phyloP scores from a whole-genome alignment of 2,888 invertebrate species.

The Coronaproctus castanopsis region DNA sequence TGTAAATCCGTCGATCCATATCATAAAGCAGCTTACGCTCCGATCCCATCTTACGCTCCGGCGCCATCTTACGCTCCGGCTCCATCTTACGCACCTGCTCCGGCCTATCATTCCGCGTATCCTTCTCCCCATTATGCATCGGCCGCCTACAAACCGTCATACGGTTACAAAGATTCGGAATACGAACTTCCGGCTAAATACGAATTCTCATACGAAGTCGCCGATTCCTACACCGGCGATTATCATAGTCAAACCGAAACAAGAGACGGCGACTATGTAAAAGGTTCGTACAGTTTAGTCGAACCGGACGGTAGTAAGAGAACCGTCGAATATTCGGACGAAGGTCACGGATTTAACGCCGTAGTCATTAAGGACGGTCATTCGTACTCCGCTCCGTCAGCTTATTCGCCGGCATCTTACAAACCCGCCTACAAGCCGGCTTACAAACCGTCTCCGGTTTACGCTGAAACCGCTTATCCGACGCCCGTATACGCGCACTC shows the following conservation, averaged over 20 bases:
- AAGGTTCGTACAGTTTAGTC: conserved; percentile 16
- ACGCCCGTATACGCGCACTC: no score
- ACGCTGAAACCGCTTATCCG: no score
- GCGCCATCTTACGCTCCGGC: conserved; percentile 4
- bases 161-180: no score
- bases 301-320: conserved; percentile 19
- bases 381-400: conserved; percentile 9
- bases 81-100: conserved; percentile 8
- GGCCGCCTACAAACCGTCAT: conserved; percentile 8
- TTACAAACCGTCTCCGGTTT: no score
- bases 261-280: conserved; percentile 19
- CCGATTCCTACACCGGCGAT: conserved; percentile 20
- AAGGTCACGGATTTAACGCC: conserved; percentile 18
- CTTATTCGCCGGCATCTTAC: conserved; percentile 14
- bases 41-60: no score
- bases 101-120: conserved; percentile 9
- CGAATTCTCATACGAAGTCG: conserved; percentile 19
- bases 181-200: conserved; percentile 19
- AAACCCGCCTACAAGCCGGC: conserved; percentile 13
- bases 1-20: conserved; percentile 10
- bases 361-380: conserved; percentile 16
- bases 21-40: no score
- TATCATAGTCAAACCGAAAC: conserved; percentile 18
- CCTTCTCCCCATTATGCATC: conserved; percentile 4
- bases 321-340: conserved; percentile 19